Conservation (phyloP, 37 sponge, comb jelly and placozoan genomes). For the Axinella damicornis region DNA sequence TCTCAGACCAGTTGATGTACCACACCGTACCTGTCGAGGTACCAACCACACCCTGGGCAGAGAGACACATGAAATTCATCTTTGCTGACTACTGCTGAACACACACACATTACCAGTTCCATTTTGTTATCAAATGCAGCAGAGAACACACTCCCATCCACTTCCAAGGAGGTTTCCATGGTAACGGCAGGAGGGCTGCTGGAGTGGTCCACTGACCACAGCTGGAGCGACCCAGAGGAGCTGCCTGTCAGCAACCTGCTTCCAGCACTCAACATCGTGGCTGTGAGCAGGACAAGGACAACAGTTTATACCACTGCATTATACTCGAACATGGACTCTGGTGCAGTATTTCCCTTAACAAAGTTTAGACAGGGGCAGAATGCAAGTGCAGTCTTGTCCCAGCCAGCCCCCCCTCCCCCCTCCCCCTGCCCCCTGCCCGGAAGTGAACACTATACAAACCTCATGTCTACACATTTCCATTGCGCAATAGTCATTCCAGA, state of each 20-base stretch:
- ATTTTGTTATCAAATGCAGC: constrained; percentile 69
- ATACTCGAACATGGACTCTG: no score
- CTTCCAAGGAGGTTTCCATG: constrained; percentile 51
- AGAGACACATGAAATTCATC: not conserved
- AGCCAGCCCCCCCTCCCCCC: no score
- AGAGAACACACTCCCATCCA: constrained; percentile 58
- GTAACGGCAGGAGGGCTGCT: constrained; percentile 37
- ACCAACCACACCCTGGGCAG: constrained; percentile 85
- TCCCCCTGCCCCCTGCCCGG: no score
- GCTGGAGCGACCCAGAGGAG: constrained; percentile 51
- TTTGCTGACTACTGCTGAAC: not conserved
- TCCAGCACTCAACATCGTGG: constrained; percentile 17
- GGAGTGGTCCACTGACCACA: constrained; percentile 65
- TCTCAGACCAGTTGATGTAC: constrained; percentile 89
- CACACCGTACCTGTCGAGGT: constrained; percentile 70
- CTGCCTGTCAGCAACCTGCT: constrained; percentile 52
- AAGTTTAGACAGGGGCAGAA: no score
- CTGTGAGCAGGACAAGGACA: not conserved
- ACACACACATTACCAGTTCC: constrained; percentile 49
- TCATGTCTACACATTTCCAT: no score
- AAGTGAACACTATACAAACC: no score
- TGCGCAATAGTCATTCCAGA: no score
- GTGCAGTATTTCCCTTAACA: no score
- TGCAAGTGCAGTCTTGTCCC: no score
- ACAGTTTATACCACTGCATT: no score